Conservation (phyloP, 2,797 vertebrate genomes). For the Thalassophryne amazonica region DNA sequence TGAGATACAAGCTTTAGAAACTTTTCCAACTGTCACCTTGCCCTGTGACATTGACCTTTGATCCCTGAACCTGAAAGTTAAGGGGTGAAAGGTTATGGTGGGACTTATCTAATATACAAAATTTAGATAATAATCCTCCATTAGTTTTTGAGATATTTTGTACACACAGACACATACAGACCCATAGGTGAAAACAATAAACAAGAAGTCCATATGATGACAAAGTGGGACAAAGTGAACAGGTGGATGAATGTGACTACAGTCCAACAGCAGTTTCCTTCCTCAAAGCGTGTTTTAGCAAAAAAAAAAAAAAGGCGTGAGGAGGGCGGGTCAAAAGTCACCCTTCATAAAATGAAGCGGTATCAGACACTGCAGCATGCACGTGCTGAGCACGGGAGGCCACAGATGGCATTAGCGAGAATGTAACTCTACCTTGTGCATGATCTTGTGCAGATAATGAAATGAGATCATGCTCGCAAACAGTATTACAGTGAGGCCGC, state of each 20-base stretch:
- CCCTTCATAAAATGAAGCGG: slow-evolving; percentile 40
- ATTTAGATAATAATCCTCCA: too few species aligned
- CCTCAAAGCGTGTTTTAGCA: slow-evolving; percentile 8
- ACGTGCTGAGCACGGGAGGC: slow-evolving; percentile 32
- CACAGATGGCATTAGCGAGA: slow-evolving; percentile 54
- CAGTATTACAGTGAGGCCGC: slow-evolving; percentile 44
- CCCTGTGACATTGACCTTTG: too few species aligned
- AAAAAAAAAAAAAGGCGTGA: too few species aligned
- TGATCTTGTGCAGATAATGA: slow-evolving; percentile 59
- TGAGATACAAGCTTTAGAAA: too few species aligned
- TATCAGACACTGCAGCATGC: not conserved
- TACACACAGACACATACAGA: too few species aligned
- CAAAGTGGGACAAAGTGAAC: slow-evolving; percentile 27
- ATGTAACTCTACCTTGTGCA: slow-evolving; percentile 71
- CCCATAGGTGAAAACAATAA: too few species aligned
- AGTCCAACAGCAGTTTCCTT: not conserved
- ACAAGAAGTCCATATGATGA: slow-evolving; percentile 25
- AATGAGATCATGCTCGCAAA: slow-evolving; percentile 59
- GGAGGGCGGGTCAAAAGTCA: slow-evolving; percentile 38
- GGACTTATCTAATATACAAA: too few species aligned
- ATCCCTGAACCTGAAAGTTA: too few species aligned
- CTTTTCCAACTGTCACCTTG: too few species aligned
- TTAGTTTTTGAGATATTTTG: too few species aligned
- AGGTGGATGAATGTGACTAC: not conserved
- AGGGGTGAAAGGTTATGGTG: too few species aligned